Evolutionary conservation across 2,113 vertebrate genomes (phyloP), one percentile per base, ranked within the genome.

Genomic region (Furnarius figulus): DNA sequence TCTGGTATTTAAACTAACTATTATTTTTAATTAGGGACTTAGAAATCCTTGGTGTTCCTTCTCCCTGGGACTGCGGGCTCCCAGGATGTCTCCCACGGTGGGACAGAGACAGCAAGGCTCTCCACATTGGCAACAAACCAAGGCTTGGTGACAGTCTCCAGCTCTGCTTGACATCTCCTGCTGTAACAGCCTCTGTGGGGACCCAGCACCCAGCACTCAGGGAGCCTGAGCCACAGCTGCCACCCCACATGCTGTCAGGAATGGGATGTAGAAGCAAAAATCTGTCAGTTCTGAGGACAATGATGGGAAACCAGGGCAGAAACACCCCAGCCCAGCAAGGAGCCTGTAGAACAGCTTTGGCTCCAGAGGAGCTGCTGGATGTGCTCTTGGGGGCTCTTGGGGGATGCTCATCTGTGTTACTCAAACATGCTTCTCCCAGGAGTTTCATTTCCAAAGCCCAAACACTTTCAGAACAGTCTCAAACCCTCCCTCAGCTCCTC

Each of bases 21-120:
- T 12, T 95, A 53, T n/a, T 87, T 95, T 94, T 95, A 97, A 97
- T 94, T 94, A 96, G 89, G 16, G 19, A 46, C 53, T 87, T 89
- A 56, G 80, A 96, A 90, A 92, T 95, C 76, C 87, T 85, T 12
- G 3, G 77, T 39, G 82, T 27, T 89, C 37, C 49, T 79, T 55
- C 84, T 92, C 91, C 62, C 63, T 61, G 46, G 52, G 71, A 93
- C 17, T 81, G 53, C 55, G 74, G 44, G 49, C 59, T 77, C 82
- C 65, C 55, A 65, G 63, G 14, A 75, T 22, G 19, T 65, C 49
- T 87, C 61, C 55, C 56, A 23, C 1, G 0, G 68, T 1, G 6
- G n/a, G 5, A 40, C 27, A 75, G 15, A 94, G 30, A 47, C 37
- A 93, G 71, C 35, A 73, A 56, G 93, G 58, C 72, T 65, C 19